Evolutionary conservation across 1,140 invertebrate genomes (phyloP).

Genomic region (Hermatobates lingyangjiaoensis): DNA sequence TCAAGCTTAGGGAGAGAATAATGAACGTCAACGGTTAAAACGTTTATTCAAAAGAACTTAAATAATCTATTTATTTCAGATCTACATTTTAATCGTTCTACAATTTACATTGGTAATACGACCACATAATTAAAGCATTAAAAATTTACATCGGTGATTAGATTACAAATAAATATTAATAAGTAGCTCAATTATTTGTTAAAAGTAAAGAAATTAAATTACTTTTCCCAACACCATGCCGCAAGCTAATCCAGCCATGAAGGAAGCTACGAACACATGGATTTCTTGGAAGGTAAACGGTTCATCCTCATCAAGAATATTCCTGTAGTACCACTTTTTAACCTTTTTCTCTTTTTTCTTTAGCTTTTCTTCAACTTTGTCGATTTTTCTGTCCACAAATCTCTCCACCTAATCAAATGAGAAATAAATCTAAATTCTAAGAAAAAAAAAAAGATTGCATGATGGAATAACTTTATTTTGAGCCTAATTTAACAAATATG

Average conservation of each 20-base stretch:
- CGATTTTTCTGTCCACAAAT: constrained; percentile 55
- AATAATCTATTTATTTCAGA: no score
- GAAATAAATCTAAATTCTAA: not conserved
- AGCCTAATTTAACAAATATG: not conserved
- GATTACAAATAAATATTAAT: no score
- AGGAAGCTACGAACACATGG: constrained; percentile 53
- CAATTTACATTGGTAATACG: no score
- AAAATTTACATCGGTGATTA: no score
- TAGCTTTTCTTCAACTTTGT: constrained; percentile 49
- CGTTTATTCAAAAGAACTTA: no score
- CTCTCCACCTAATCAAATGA: constrained; percentile 42
- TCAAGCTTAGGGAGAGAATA: no score
- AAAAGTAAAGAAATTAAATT: no score
- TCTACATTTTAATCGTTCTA: no score
- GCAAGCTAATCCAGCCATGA: constrained; percentile 47
- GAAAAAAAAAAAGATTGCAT: not conserved
- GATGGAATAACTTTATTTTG: not conserved
- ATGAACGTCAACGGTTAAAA: no score
- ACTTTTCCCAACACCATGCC: constrained; percentile 28
- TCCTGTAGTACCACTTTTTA: constrained; percentile 47
- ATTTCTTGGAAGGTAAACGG: constrained; percentile 43
- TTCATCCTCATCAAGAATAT: constrained; percentile 33
- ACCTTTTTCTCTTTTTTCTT: constrained; percentile 43
- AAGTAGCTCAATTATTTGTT: no score
- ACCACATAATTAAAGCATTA: no score